phyloP scores from a whole-genome alignment of 2,113 vertebrate genomes.

The Takifugu bimaculatus region DNA sequence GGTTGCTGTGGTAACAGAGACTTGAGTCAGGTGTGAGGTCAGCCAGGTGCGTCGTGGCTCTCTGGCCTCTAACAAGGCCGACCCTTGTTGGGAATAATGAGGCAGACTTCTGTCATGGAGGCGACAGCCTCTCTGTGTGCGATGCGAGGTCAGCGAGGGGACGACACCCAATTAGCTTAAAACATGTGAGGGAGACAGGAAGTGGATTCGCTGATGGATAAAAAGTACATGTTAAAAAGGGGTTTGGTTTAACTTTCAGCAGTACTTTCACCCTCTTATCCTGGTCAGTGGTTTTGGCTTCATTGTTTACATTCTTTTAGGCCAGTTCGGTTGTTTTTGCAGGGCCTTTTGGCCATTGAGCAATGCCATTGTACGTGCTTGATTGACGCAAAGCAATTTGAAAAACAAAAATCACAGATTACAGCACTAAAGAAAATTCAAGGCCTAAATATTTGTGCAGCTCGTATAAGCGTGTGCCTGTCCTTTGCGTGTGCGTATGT shows the following conservation, averaged over 20 bases:
- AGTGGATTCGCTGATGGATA: slow-evolving; percentile 2
- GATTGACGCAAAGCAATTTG: not conserved
- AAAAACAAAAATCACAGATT: no score
- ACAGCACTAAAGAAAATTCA: no score
- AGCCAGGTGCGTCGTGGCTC: slow-evolving; percentile 54
- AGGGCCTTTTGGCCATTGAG: slow-evolving; percentile 24
- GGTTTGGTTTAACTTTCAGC: no score
- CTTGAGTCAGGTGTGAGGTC: slow-evolving; percentile 50
- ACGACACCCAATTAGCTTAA: slow-evolving; percentile 49
- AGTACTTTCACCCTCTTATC: no score
- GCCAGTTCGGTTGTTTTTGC: slow-evolving; percentile 7
- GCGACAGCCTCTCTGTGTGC: slow-evolving; percentile 37
- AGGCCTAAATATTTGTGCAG: no score
- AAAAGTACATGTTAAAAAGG: no score
- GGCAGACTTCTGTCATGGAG: slow-evolving; percentile 38
- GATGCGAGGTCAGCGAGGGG: slow-evolving; percentile 46
- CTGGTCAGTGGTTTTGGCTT: not conserved
- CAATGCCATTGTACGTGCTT: slow-evolving; percentile 2
- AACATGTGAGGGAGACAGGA: slow-evolving; percentile 25
- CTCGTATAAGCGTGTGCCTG: slow-evolving; percentile 19
- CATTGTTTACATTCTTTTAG: slow-evolving; percentile 14
- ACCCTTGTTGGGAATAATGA: slow-evolving; percentile 55
- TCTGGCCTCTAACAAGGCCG: slow-evolving; percentile 45
- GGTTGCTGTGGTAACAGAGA: slow-evolving; percentile 53
- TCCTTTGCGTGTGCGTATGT: slow-evolving; percentile 15